A percentile compares a stretch with the other conserved stretches of the same genome.
Evolutionary conservation across 1,140 invertebrate species (phyloP).

Genomic region (Vollenhovia emeryi): DNA sequence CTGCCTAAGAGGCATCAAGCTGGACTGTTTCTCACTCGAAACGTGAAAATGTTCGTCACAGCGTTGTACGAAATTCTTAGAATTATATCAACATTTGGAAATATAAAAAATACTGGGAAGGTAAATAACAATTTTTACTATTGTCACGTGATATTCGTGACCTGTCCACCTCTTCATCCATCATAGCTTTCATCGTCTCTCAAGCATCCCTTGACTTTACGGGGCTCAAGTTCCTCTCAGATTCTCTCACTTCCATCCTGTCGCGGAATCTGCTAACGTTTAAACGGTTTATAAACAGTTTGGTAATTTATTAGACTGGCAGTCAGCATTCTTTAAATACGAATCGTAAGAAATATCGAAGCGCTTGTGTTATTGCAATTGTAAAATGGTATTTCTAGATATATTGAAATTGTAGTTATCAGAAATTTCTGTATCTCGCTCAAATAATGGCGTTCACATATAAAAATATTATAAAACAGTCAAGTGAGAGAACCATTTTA

Average conservation of each 20-base stretch:
- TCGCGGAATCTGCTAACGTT: conserved; percentile 77
- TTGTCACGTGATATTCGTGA: conserved; percentile 65
- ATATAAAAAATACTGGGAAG: conserved; percentile 6
- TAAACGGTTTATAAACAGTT: conserved; percentile 80
- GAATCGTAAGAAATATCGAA: neutral
- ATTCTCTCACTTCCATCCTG: conserved; percentile 63
- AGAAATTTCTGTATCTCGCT: neutral
- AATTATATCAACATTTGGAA: neutral
- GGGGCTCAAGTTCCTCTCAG: conserved; percentile 40
- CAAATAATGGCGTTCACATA: neutral
- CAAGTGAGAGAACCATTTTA: neutral
- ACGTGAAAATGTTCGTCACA: neutral
- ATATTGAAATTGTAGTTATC: neutral
- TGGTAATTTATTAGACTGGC: conserved; percentile 73
- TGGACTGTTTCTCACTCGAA: neutral
- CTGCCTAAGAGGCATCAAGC: neutral
- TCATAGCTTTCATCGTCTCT: conserved; percentile 77
- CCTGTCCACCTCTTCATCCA: conserved; percentile 78
- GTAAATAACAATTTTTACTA: conserved; percentile 65
- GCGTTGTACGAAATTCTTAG: neutral
- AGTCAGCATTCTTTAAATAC: conserved; percentile 30
- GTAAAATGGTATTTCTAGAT: neutral
- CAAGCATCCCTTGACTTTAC: conserved; percentile 69
- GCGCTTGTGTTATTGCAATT: neutral
- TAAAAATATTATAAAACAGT: conserved; percentile 1